These are phyloP conservation scores for Catamblyrhynchus diadema DNA, from an alignment of 2,797 vertebrate genomes.

Conservation along the genomic window DNA sequence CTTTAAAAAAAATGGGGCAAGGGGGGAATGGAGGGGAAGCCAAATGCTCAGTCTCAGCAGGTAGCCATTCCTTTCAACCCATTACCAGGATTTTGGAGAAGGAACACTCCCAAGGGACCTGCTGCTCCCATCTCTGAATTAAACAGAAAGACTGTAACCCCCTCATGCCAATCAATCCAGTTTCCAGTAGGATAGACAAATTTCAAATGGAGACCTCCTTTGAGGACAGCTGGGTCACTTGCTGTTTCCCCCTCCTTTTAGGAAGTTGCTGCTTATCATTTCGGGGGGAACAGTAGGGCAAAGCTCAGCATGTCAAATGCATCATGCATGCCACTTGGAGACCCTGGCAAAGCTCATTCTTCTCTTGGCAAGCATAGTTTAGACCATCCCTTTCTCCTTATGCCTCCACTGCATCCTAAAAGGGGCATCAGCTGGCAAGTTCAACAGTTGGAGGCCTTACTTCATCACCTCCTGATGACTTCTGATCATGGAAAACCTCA, in stretches of 20 bases:
- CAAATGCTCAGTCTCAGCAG: background rate
- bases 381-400: background rate
- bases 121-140: background rate
- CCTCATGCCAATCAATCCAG: background rate
- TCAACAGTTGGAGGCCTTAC: background rate
- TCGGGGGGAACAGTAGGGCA: conserved; percentile 8
- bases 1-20: background rate
- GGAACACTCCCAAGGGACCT: background rate
- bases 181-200: background rate
- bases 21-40: background rate
- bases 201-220: background rate
- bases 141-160: background rate
- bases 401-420: background rate
- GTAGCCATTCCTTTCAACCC: background rate
- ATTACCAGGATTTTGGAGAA: background rate
- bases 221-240: conserved; percentile 7
- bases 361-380: background rate
- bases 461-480: background rate
- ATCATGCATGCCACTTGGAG: conserved; percentile 46
- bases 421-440: background rate
- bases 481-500: background rate
- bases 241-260: background rate
- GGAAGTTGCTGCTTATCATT: conserved; percentile 1
- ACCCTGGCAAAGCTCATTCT: background rate
- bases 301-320: conserved; percentile 42